These are phyloP conservation scores for Platalea minor DNA, from an alignment of 2,797 vertebrate species.

Conservation along the genomic window DNA sequence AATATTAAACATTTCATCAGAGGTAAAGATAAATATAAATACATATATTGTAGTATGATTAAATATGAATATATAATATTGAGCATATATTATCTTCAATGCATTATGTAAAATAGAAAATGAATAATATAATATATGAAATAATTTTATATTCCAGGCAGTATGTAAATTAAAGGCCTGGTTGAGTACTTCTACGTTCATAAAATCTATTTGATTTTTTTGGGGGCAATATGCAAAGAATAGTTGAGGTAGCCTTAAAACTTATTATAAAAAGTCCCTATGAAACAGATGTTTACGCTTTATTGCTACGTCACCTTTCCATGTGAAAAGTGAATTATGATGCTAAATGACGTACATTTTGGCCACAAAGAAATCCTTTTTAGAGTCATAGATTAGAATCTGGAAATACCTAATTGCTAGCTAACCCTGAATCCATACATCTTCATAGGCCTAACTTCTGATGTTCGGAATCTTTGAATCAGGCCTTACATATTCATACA, in stretches of 20 bases:
- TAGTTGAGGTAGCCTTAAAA: background rate
- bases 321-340: background rate
- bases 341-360: background rate
- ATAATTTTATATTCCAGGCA: background rate
- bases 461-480: background rate
- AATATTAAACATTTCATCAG: conserved; percentile 66
- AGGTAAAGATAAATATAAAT: conserved; percentile 63
- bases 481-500: background rate
- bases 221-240: background rate
- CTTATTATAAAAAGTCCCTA: background rate
- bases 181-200: background rate
- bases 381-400: background rate
- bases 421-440: background rate
- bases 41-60: conserved; percentile 39
- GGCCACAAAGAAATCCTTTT: background rate
- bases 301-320: background rate
- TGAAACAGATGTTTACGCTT: background rate
- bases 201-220: background rate
- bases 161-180: background rate
- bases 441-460: background rate
- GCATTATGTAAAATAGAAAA: background rate
- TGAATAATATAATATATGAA: background rate
- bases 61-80: background rate
- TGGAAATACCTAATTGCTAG: background rate
- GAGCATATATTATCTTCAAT: background rate